phyloP scores from a whole-genome alignment of 2,797 vertebrate species.

The Sebastolobus alascanus region DNA sequence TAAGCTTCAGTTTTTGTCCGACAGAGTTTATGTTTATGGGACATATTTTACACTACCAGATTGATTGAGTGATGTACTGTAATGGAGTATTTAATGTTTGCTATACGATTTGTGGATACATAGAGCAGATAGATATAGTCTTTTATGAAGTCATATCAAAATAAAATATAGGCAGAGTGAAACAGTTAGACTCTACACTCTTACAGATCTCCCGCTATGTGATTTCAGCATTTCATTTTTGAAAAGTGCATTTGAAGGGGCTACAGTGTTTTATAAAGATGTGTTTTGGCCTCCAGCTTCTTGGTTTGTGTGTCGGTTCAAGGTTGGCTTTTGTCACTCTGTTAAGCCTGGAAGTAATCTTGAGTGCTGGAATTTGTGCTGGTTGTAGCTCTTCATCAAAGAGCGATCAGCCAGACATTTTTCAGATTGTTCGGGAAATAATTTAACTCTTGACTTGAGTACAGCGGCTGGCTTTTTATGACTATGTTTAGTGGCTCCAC shows the following conservation, averaged over 20 bases:
- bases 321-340: slow-evolving; percentile 41
- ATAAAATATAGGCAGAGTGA: slow-evolving; percentile 43
- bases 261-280: slow-evolving; percentile 46
- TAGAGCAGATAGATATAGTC: slow-evolving; percentile 46
- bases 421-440: slow-evolving; percentile 47
- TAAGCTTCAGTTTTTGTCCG: slow-evolving; percentile 63
- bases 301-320: slow-evolving; percentile 18
- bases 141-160: slow-evolving; percentile 64
- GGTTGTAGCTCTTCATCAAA: slow-evolving; percentile 36
- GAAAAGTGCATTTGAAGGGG: slow-evolving; percentile 40
- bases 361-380: slow-evolving; percentile 47
- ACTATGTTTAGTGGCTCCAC: slow-evolving; percentile 41
- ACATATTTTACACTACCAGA: slow-evolving; percentile 76
- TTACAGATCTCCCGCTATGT: slow-evolving; percentile 53
- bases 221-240: slow-evolving; percentile 63
- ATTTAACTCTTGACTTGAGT: slow-evolving; percentile 47
- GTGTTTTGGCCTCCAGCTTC: slow-evolving; percentile 33
- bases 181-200: slow-evolving; percentile 36
- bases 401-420: slow-evolving; percentile 21
- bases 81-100: slow-evolving; percentile 72
- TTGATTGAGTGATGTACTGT: slow-evolving; percentile 71
- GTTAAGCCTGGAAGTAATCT: slow-evolving; percentile 58
- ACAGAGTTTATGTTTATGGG: slow-evolving; percentile 61
- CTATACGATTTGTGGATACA: slow-evolving; percentile 50
- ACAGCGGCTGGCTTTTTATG: slow-evolving; percentile 30